Evolutionary conservation across 2,797 vertebrate genomes (phyloP).

Genomic region (Spondyliosoma cantharus): DNA sequence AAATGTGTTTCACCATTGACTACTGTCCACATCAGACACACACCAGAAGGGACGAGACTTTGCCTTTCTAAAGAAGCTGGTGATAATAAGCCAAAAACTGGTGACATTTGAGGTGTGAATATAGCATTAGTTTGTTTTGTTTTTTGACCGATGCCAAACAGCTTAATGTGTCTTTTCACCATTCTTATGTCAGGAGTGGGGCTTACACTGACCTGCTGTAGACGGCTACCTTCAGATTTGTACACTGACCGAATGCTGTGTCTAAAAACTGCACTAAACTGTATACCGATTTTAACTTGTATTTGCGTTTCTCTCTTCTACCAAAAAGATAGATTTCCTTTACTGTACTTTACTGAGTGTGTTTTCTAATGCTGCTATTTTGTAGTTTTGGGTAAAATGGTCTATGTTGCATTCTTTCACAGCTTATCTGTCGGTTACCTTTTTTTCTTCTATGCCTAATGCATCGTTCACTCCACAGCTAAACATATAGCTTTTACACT

Average conservation of each 20-base stretch:
- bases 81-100: too few species aligned
- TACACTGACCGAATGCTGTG: neutral
- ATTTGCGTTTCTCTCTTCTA: neutral
- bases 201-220: neutral
- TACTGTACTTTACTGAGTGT: too few species aligned
- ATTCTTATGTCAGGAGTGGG: neutral
- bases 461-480: neutral
- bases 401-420: neutral
- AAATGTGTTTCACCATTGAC: too few species aligned
- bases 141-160: neutral
- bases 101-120: too few species aligned
- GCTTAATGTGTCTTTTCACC: neutral
- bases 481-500: neutral
- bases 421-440: neutral
- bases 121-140: neutral
- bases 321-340: neutral
- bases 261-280: neutral
- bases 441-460: neutral
- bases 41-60: too few species aligned
- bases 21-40: too few species aligned
- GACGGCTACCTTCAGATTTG: neutral
- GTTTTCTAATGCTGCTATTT: neutral
- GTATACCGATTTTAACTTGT: neutral
- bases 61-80: too few species aligned
- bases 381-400: neutral